Conservation (phyloP, 2,797 vertebrate species). For the Melanogrammus aeglefinus region DNA sequence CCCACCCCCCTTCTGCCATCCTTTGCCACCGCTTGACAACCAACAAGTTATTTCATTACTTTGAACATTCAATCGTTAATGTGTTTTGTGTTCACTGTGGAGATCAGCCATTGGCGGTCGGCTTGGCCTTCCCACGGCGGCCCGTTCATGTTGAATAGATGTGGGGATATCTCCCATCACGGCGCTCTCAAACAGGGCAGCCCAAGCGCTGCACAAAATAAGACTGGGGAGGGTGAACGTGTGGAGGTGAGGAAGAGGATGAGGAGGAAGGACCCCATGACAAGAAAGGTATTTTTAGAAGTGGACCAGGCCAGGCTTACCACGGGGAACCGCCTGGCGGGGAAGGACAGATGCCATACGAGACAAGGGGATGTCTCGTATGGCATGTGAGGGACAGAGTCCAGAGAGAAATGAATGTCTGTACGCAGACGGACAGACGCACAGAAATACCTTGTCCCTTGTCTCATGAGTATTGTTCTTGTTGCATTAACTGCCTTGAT, state of each 20-base stretch:
- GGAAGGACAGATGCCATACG: constrained; percentile 21
- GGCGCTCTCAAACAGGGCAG: neutral
- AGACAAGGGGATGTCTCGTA: constrained; percentile 25
- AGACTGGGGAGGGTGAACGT: constrained; percentile 12
- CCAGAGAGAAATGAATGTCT: neutral
- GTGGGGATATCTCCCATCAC: neutral
- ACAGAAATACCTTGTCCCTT: neutral
- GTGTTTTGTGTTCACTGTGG: neutral
- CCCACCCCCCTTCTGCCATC: neutral
- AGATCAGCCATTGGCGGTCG: neutral
- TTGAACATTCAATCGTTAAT: neutral
- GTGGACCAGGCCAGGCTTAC: constrained; percentile 49
- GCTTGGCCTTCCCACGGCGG: neutral
- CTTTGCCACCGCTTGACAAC: neutral
- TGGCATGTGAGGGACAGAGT: constrained; percentile 19
- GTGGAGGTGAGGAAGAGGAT: neutral
- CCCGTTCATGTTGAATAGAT: neutral
- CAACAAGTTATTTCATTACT: constrained; percentile 3
- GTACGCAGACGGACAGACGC: neutral
- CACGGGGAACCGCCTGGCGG: constrained; percentile 42
- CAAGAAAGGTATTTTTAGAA: constrained; percentile 58
- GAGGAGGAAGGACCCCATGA: constrained; percentile 28
- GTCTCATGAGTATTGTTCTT: too few relatives aligned
- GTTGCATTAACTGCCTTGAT: too few relatives aligned
- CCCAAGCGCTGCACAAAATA: neutral